These are phyloP conservation scores for Drosophila jambulina DNA, from an alignment of 1,140 invertebrate genomes.

Conservation along the genomic window DNA sequence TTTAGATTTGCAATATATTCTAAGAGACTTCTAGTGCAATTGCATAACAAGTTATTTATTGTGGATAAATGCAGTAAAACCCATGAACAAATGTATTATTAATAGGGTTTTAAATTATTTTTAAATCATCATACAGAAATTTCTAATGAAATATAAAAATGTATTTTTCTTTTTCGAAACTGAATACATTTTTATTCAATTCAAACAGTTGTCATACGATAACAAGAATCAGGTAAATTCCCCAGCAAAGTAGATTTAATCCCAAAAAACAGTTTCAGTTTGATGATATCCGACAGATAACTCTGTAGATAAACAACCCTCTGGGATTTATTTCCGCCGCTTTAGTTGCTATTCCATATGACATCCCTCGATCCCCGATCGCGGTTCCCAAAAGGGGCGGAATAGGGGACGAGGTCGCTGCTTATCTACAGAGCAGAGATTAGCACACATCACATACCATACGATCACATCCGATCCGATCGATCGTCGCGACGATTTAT, in stretches of 20 bases:
- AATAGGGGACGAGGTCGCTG: slow-evolving; percentile 19
- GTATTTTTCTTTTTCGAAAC: neutral
- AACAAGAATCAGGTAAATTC: neutral
- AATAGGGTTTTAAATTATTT: neutral
- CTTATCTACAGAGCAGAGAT: slow-evolving; percentile 38
- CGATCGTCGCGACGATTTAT: slow-evolving; percentile 3
- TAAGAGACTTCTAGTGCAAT: neutral
- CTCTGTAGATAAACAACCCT: slow-evolving; percentile 11
- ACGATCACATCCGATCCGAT: slow-evolving; percentile 9
- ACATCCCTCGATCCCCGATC: slow-evolving; percentile 10
- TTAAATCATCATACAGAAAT: neutral
- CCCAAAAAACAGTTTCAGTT: neutral
- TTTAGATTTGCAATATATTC: neutral
- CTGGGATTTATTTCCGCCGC: neutral
- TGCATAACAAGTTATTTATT: neutral
- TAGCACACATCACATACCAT: slow-evolving; percentile 17
- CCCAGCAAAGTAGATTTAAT: neutral
- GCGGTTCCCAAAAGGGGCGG: slow-evolving; percentile 11
- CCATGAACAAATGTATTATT: neutral
- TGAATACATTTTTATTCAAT: neutral
- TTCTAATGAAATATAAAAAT: neutral
- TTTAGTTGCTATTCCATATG: slow-evolving; percentile 8
- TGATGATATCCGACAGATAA: neutral
- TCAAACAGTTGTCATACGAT: too few species aligned
- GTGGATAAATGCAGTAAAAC: neutral